These are phyloP conservation scores for Choreutis nemorana DNA, from an alignment of 2,888 invertebrate species.

Conservation along the genomic window DNA sequence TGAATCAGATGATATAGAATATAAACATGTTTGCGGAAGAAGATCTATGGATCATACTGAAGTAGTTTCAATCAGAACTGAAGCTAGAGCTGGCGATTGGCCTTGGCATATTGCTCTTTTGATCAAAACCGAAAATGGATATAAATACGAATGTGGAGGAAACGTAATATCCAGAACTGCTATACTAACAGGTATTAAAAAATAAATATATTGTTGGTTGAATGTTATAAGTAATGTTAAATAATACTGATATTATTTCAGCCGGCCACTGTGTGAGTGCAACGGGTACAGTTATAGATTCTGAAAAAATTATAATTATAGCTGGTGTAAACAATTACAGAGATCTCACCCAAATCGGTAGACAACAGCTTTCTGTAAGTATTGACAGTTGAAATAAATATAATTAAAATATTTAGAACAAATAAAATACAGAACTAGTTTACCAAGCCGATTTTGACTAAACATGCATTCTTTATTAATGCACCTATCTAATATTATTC, in stretches of 20 bases:
- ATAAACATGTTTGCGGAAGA: conserved; percentile 40
- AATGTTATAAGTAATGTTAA: neutral
- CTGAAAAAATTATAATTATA: conserved; percentile 25
- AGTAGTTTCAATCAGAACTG: conserved; percentile 32
- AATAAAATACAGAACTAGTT: conserved; percentile 3
- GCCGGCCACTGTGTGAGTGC: conserved; percentile 44
- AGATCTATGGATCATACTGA: conserved; percentile 37
- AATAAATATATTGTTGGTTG: neutral
- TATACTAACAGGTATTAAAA: conserved; percentile 49
- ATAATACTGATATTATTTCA: conserved; percentile 17
- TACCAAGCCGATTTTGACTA: no score
- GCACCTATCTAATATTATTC: no score
- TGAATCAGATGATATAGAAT: conserved; percentile 13
- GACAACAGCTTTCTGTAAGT: conserved; percentile 33
- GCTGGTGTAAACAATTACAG: conserved; percentile 38
- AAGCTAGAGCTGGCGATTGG: conserved; percentile 46
- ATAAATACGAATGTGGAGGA: conserved; percentile 43
- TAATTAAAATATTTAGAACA: neutral
- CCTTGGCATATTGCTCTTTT: conserved; percentile 54
- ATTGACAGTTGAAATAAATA: conserved; percentile 5
- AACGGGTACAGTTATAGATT: conserved; percentile 17
- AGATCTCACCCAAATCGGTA: conserved; percentile 25
- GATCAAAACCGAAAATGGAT: conserved; percentile 16
- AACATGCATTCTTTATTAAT: no score
- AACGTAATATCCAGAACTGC: conserved; percentile 46